Evolutionary conservation across 2,113 vertebrate genomes (phyloP).

Genomic region (Rhegmatorhina hoffmannsi): DNA sequence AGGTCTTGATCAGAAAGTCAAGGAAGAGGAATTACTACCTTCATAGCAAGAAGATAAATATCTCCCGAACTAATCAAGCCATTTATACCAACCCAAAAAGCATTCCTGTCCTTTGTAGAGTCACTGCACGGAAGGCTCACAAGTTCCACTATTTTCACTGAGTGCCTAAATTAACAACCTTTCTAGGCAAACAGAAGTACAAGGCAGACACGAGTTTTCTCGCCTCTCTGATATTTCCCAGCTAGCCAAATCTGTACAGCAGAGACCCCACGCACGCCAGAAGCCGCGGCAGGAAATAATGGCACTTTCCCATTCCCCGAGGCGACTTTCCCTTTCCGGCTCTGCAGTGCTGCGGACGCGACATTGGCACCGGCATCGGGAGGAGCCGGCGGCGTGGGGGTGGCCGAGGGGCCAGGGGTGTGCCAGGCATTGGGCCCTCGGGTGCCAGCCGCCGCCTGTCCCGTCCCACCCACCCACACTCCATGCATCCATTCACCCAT

Average conservation of each 20-base stretch:
- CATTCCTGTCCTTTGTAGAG: background rate
- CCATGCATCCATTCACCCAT: background rate
- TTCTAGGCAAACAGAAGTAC: background rate
- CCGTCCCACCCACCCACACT: background rate
- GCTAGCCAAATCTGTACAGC: background rate
- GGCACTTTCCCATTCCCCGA: background rate
- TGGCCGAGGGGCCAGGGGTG: no score
- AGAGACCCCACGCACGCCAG: background rate
- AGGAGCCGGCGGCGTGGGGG: no score
- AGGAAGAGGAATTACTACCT: background rate
- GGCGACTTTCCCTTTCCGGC: background rate
- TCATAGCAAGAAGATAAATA: background rate
- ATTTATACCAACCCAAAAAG: background rate
- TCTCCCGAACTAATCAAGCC: background rate
- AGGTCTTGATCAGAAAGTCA: background rate
- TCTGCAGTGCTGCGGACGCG: background rate
- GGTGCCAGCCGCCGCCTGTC: background rate
- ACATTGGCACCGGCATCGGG: no score
- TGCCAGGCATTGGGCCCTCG: background rate
- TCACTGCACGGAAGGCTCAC: background rate
- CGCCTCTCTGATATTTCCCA: background rate
- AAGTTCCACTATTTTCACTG: background rate
- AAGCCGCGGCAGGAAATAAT: accelerated
- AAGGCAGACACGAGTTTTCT: background rate
- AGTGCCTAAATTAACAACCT: background rate